Base-by-base conservation (phyloP, 2,888 invertebrate genomes). In the Iselma pallidipennis region DNA sequence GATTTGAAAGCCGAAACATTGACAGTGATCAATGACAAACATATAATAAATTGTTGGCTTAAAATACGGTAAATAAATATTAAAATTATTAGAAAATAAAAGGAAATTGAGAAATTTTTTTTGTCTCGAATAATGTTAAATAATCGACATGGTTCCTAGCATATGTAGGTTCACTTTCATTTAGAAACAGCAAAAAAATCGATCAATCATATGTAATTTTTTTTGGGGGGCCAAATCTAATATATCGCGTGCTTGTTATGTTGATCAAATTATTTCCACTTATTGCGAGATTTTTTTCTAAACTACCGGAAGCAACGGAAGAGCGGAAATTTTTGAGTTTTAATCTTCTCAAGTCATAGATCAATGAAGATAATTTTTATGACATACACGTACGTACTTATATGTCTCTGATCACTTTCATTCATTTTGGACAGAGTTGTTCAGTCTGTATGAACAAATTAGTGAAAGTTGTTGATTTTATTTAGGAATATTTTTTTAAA, bases 391-490 rank as follows among this genome's bases (percentile, higher is more conserved):
- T n/a, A n/a, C n/a, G n/a, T n/a, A n/a, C n/a, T n/a, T n/a, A n/a
- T n/a, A n/a, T n/a, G n/a, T n/a, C n/a, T n/a, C 19, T 45, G 48
- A 9, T 21, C 21, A 50, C 51, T 51, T 51, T 51, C 51, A 26
- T 26, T n/a, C 48, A 45, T 10, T 16, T 50, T 5, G 9, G 4
- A 28, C 7, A n/a, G 2, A 16, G 2, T 16, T 9, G 9, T 16
- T 14, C 4, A 14, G 5, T 0, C 14, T 3, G n/a, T 4, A n/a
- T 19, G 19, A 45, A 12, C 33, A 29, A 37, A 54, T 54, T 49
- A 48, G 60, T 60, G 60, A 60, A 60, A 60, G 60, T 60, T 56
- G 60, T 60, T 60, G 50, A 55, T 55, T 31, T 31, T 19, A 45
- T 21, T 42, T 16, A 1, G 19, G 19, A 42, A 19, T 9, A 19